Evolutionary conservation across 1,140 invertebrate species (phyloP).

Genomic region (Camponotus floridanus): DNA sequence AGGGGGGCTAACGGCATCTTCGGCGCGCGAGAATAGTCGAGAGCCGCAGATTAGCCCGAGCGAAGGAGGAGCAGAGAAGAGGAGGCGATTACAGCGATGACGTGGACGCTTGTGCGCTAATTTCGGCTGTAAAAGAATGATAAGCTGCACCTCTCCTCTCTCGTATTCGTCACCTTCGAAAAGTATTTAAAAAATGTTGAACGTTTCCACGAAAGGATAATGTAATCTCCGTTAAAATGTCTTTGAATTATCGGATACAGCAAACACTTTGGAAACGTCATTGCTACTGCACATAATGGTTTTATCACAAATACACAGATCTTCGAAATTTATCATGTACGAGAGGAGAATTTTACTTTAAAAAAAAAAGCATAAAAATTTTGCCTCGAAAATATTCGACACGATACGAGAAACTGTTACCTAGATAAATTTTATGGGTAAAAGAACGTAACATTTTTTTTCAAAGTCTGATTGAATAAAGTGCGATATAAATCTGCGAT

Average conservation of each 20-base stretch:
- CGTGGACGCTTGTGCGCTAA: background rate
- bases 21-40: background rate
- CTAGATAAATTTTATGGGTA: background rate
- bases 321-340: background rate
- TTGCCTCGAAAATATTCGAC: background rate
- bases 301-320: background rate
- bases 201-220: background rate
- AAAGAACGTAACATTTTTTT: background rate
- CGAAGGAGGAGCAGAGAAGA: background rate
- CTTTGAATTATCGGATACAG: background rate
- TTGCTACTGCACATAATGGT: background rate
- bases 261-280: background rate
- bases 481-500: background rate
- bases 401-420: background rate
- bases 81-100: background rate
- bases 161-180: background rate
- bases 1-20: conserved; percentile 16
- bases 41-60: background rate
- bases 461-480: background rate
- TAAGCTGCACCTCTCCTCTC: background rate
- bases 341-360: background rate
- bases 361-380: background rate
- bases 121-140: background rate
- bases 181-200: conserved; percentile 8
- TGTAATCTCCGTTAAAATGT: background rate